phyloP scores from a whole-genome alignment of 2,113 vertebrate genomes.

The Phylloscopus trochilus region DNA sequence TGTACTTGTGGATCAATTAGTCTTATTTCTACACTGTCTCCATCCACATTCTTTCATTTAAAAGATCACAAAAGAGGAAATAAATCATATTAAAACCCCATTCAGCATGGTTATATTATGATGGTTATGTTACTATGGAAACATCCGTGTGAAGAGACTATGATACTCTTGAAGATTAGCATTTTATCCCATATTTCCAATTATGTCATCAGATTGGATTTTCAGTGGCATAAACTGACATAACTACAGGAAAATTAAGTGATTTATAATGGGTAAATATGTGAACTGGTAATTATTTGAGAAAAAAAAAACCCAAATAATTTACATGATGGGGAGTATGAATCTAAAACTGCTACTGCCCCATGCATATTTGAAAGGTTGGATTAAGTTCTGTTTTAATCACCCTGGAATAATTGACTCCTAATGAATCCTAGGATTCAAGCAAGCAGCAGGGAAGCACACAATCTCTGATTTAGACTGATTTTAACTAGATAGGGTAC shows the following conservation, averaged over 20 bases:
- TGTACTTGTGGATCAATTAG: slow-evolving; percentile 6
- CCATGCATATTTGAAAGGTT: background rate
- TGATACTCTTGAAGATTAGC: background rate
- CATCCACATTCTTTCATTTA: background rate
- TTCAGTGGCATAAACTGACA: background rate
- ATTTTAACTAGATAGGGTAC: background rate
- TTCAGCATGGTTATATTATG: background rate
- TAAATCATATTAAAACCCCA: background rate
- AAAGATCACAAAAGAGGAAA: background rate
- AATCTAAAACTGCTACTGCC: background rate
- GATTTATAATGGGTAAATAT: background rate
- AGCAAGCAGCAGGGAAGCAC: background rate
- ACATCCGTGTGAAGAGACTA: slow-evolving; percentile 6
- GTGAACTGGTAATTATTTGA: background rate
- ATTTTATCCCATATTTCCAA: slow-evolving; percentile 23
- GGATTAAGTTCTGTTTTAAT: background rate
- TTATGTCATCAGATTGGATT: slow-evolving; percentile 12
- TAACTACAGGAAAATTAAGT: background rate
- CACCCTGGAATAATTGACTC: background rate
- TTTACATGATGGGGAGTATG: background rate
- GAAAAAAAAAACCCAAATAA: background rate
- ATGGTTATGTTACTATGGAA: slow-evolving; percentile 54
- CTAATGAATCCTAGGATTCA: background rate
- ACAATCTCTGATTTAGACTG: background rate
- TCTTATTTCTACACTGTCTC: background rate